Conservation (phyloP, 2,113 vertebrate species). For the Lophura nycthemera region DNA sequence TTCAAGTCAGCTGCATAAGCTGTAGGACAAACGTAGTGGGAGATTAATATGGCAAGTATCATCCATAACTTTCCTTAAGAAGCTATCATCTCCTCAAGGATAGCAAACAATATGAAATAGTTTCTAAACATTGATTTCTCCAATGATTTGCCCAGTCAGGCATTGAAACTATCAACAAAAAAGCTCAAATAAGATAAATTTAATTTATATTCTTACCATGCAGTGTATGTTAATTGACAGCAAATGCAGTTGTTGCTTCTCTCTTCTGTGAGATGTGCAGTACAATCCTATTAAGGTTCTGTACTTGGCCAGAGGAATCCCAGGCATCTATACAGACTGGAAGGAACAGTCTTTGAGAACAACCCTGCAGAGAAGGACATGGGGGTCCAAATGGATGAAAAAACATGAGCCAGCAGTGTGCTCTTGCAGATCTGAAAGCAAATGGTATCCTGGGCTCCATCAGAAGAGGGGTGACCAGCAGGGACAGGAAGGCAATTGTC, state of each 20-base stretch:
- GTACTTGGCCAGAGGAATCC: no score
- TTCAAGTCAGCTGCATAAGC: not conserved
- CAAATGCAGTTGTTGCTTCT: not conserved
- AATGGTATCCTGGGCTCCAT: no score
- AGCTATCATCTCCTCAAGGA: not conserved
- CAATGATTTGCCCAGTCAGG: not conserved
- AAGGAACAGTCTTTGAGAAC: no score
- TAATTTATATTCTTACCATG: not conserved
- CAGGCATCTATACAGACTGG: no score
- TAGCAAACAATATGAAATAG: not conserved
- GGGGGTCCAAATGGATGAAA: no score
- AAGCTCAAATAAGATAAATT: not conserved
- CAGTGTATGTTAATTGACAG: not conserved
- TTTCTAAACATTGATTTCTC: not conserved
- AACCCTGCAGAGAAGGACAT: no score
- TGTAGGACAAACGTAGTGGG: not conserved
- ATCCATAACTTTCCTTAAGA: not conserved
- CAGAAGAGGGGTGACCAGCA: no score
- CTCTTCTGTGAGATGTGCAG: not conserved
- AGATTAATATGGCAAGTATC: not conserved
- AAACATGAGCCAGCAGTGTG: no score
- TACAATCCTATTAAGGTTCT: not conserved
- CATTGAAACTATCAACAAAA: not conserved
- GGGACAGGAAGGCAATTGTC: no score
- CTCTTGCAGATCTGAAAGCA: no score